Evolutionary conservation across 2,113 vertebrate genomes (phyloP), one percentile per base, ranked within the genome.

Genomic region (Etia nguti): DNA sequence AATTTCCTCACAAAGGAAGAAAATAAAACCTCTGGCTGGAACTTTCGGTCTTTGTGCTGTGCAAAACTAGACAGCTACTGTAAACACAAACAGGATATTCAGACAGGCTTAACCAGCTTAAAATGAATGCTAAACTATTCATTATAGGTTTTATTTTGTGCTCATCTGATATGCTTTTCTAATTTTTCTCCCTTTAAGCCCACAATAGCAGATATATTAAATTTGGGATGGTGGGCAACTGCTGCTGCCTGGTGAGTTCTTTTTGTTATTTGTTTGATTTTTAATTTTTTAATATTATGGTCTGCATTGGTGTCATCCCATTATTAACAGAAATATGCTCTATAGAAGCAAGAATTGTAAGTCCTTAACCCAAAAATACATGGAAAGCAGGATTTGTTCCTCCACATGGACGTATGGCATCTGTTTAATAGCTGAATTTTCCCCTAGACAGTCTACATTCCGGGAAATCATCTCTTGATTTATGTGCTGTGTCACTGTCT

Each of bases 181-280:
- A 5, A 41, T 82, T 82, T 84, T 86, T 70, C 85, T 90, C 57
- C 36, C 59, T 65, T 10, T 5, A 82, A 99, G 98, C 98, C 98
- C 83, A 98, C 98, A 0, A 96, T 99, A 93, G 96, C 97, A 86
- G 98, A 99, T 93, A 96, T 99, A 84, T 92, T 99, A 89, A 97
- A 97, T 22, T 85, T 99, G 48, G 98, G 98, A 86, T 99, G 98
- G 98, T 99, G 98, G 98, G 97, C 97, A 2, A 97, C 98, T 1
- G 97, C 98, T 90, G 97, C 97, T 46, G 97, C 98, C 70, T 99
- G 98, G 98, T 99, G 95, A 97, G 98, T 93, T 34, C 18, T 29
- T 41, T 34, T 12, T 16, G 34, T 77, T 62, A 10, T 70, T 70
- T 54, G 4, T 48, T 22, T 36, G 15, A 26, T 70, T 22, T 77